Base-by-base conservation (phyloP, 2,113 vertebrate species). In the Notarius lentiginosus region DNA sequence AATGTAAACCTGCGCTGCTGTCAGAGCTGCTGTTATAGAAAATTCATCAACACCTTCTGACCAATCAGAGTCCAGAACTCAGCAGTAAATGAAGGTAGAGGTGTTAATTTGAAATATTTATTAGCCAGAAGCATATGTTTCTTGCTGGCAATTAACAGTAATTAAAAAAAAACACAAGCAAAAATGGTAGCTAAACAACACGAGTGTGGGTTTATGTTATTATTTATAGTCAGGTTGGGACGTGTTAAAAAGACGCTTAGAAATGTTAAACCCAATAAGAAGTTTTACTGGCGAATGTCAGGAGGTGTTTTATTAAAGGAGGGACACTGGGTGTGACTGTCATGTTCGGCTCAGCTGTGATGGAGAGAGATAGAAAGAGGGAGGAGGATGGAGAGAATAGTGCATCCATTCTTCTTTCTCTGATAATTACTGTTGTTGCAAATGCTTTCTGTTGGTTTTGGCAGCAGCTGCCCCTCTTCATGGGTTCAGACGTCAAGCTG, bases 391-490 rank as follows among this genome's bases (percentile, higher is more conserved):
- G 77, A 76, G 11, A 70, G 65, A 80, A 89, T 79, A 87, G 84
- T 86, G 84, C 65, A 75, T 15, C 76, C 75, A 83, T 89, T 89
- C 87, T 84, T 86, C 65, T 58, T 88, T 70, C 82, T 84, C 73
- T 72, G 60, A 89, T 75, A 84, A 77, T 90, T 85, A 79, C 66
- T 81, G 88, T 85, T 88, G 83, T 86, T 88, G 60, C 68, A 55
- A 84, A 83, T 30, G 58, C 27, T 89, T 80, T 84, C 61, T 90
- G 85, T 90, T 90, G 85, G 68, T 87, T 88, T 90, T 91, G 86
- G 87, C 81, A 73, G 60, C 79, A 73, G 75, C 83, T 70, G 70
- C 83, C 27, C 34, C 66, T 88, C 66, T 86, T 85, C 73, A 75
- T 89, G 90, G 84, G 86, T 88, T 86, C 49, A 17, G 86, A 90